Percentiles rank a stretch among this genome's conserved stretches.
Conservation (phyloP, 2,797 vertebrate species). For the Falco cherrug region DNA sequence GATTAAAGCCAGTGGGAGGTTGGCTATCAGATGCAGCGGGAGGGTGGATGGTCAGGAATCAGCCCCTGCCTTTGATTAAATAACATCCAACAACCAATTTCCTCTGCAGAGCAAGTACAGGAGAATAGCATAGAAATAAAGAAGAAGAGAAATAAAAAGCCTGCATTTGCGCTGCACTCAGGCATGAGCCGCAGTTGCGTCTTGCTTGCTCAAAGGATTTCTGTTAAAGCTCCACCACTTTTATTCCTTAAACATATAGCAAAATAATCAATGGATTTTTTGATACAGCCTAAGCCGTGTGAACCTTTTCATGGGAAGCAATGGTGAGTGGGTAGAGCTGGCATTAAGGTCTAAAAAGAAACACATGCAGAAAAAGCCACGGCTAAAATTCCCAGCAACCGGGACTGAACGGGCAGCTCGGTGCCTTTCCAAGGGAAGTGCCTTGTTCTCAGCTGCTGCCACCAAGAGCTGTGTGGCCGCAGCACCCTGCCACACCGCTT, state of each 20-base stretch:
- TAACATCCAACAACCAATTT: neutral
- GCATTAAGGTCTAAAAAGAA: neutral
- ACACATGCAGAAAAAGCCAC: rapidly evolving
- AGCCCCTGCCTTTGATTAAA: neutral
- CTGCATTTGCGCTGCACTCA: neutral
- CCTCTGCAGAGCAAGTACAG: neutral
- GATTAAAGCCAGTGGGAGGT: neutral
- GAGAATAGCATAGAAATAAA: neutral
- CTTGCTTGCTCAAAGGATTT: slow-evolving; percentile 56
- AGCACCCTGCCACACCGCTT: neutral
- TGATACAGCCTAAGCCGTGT: slow-evolving; percentile 41
- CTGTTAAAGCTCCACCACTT: slow-evolving; percentile 51
- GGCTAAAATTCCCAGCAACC: neutral
- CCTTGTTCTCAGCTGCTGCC: rapidly evolving
- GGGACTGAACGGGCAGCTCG: neutral
- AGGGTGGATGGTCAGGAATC: neutral
- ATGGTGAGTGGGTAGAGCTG: neutral
- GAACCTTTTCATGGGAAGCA: neutral
- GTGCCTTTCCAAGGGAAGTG: neutral
- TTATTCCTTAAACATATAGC: slow-evolving; percentile 68
- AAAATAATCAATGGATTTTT: slow-evolving; percentile 70
- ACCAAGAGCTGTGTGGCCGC: neutral
- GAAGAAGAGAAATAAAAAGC: neutral
- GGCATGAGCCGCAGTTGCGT: neutral
- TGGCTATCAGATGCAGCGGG: neutral